A percentile compares a stretch with the other conserved stretches of the same genome.
phyloP scores from a whole-genome alignment of 2,888 invertebrate genomes.

The Holacanthella duospinosa region DNA sequence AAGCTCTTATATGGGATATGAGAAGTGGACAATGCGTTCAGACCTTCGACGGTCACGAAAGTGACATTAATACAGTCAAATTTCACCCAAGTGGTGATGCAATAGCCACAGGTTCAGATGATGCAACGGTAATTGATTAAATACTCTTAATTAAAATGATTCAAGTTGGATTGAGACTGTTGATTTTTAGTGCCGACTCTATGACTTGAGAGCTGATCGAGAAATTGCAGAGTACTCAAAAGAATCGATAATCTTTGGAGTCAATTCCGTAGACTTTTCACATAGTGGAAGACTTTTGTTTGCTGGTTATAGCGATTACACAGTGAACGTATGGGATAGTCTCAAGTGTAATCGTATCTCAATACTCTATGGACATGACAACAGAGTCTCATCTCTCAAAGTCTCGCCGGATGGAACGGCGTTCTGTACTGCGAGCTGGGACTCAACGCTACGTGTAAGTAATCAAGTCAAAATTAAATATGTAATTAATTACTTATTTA shows the following conservation, averaged over 20 bases:
- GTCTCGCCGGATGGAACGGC: conserved; percentile 97
- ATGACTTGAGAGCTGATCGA: conserved; percentile 93
- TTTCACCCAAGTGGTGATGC: conserved; percentile 99
- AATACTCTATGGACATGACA: conserved; percentile 89
- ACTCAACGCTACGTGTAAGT: conserved; percentile 69
- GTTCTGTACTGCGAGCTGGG: conserved; percentile 95
- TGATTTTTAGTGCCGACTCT: conserved; percentile 67
- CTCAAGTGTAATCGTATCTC: conserved; percentile 82
- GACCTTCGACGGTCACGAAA: conserved; percentile 95
- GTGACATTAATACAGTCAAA: conserved; percentile 94
- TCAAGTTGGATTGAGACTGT: too few relatives aligned
- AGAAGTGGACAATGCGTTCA: conserved; percentile 95
- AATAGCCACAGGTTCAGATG: conserved; percentile 96
- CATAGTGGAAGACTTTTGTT: conserved; percentile 90
- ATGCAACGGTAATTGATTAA: conserved; percentile 78
- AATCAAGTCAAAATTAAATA: too few relatives aligned
- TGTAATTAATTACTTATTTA: too few relatives aligned
- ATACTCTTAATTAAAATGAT: too few relatives aligned
- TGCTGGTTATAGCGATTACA: conserved; percentile 98
- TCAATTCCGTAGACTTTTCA: conserved; percentile 95
- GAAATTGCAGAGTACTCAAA: conserved; percentile 93
- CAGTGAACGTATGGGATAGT: conserved; percentile 97
- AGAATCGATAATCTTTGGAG: conserved; percentile 94
- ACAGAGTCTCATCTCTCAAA: conserved; percentile 80
- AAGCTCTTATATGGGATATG: conserved; percentile 98